These are phyloP conservation scores for Sebastiscus albofasciatus DNA, from an alignment of 2,797 vertebrate species.

Conservation along the genomic window DNA sequence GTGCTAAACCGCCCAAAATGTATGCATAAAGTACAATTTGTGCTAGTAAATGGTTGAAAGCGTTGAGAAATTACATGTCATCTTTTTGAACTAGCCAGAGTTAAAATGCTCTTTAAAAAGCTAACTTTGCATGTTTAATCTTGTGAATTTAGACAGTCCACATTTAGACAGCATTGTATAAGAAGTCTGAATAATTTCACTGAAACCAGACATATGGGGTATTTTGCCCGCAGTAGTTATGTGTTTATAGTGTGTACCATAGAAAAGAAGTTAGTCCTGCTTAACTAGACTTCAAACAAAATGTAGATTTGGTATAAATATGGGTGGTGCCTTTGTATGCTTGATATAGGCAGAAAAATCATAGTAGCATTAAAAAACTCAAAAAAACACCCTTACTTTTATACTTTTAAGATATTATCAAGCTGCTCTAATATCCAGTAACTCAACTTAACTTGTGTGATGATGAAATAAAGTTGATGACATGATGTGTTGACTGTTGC, in stretches of 20 bases:
- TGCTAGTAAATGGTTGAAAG: background rate
- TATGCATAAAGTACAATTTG: background rate
- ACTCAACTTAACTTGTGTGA: background rate
- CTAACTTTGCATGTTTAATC: background rate
- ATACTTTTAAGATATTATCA: background rate
- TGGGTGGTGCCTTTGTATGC: background rate
- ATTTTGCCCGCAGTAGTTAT: background rate
- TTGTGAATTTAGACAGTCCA: background rate
- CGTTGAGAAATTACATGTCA: background rate
- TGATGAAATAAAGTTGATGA: background rate
- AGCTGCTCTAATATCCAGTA: background rate
- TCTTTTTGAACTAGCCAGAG: background rate
- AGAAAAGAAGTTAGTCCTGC: background rate
- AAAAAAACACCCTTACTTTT: background rate
- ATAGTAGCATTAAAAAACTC: background rate
- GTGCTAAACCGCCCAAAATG: background rate
- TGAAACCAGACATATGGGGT: background rate
- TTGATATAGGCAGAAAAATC: too few species aligned
- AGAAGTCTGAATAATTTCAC: background rate
- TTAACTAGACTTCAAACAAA: background rate
- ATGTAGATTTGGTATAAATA: background rate
- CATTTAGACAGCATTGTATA: too few species aligned
- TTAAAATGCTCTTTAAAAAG: background rate
- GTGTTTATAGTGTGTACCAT: background rate
- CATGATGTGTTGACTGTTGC: background rate